Conservation (phyloP, 2,888 invertebrate species). For the Tuta absoluta region DNA sequence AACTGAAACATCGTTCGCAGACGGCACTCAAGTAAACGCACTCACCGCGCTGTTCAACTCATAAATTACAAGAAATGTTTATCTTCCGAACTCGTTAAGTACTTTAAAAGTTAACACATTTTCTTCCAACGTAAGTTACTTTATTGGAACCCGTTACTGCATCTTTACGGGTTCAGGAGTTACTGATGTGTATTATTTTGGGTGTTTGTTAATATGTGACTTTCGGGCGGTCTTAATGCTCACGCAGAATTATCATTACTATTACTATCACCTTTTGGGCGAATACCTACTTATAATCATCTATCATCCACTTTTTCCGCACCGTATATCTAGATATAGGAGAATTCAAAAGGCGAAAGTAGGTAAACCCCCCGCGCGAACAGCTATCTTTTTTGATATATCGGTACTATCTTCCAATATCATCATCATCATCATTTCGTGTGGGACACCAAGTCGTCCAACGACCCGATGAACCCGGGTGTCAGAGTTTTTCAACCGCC, state of each 20-base stretch:
- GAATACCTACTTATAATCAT: no score
- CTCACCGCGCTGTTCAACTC: not conserved
- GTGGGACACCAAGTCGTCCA: no score
- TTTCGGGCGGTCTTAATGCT: constrained; percentile 21
- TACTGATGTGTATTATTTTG: not conserved
- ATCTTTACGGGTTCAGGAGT: not conserved
- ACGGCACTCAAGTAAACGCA: not conserved
- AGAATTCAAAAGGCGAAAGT: constrained; percentile 39
- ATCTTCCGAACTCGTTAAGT: not conserved
- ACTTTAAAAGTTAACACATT: constrained; percentile 16
- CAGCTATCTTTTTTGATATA: constrained; percentile 57
- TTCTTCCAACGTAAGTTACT: constrained; percentile 5
- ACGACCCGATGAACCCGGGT: no score
- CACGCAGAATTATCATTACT: no score
- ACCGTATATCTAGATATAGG: constrained; percentile 35
- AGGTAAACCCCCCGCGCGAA: constrained; percentile 36
- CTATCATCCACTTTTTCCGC: no score
- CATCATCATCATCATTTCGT: no score
- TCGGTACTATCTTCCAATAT: constrained; percentile 63
- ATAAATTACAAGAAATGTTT: constrained; percentile 11
- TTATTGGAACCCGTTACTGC: not conserved
- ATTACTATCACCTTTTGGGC: no score
- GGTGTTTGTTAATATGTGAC: not conserved
- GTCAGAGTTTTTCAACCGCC: no score
- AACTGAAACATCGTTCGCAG: not conserved